These are phyloP conservation scores for Caenorhabditis imperialis DNA, from an alignment of 2,888 invertebrate species.

Conservation along the genomic window DNA sequence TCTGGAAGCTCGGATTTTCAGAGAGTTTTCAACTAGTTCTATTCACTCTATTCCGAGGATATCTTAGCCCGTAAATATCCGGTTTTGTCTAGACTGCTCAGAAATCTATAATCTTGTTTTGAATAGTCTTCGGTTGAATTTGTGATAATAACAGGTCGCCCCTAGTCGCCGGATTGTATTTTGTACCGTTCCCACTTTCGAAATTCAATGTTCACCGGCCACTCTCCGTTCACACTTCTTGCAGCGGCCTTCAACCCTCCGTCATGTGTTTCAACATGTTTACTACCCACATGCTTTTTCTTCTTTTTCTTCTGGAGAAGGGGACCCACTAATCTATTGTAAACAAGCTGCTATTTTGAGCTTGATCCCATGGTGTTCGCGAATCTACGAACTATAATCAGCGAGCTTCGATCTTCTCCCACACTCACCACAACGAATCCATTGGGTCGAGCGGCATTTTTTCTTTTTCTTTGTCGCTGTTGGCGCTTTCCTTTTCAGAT, in stretches of 20 bases:
- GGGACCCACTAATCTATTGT: constrained; percentile 18
- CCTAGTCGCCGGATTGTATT: too few relatives aligned
- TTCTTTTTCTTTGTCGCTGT: constrained; percentile 12
- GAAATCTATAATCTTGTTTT: too few relatives aligned
- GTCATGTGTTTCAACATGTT: constrained; percentile 44
- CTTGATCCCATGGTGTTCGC: constrained; percentile 29
- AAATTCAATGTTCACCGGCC: too few relatives aligned
- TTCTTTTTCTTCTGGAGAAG: constrained; percentile 15
- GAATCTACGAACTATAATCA: constrained; percentile 24
- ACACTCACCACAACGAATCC: constrained; percentile 60
- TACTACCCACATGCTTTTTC: constrained; percentile 32
- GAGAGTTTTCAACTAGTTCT: too few relatives aligned
- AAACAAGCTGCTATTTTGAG: constrained; percentile 36
- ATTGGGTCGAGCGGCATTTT: constrained; percentile 62
- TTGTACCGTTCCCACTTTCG: too few relatives aligned
- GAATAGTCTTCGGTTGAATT: too few relatives aligned
- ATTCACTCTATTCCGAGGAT: too few relatives aligned
- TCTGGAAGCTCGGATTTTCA: too few relatives aligned
- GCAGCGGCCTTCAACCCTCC: constrained; percentile 8
- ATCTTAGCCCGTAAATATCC: too few relatives aligned
- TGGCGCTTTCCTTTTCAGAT: constrained; percentile 29
- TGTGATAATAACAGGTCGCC: too few relatives aligned
- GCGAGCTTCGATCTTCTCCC: constrained; percentile 1
- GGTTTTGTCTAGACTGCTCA: too few relatives aligned
- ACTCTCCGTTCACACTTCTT: neutral